Evolutionary conservation across 2,797 vertebrate species (phyloP).

Genomic region (Eidolon dupreanum): DNA sequence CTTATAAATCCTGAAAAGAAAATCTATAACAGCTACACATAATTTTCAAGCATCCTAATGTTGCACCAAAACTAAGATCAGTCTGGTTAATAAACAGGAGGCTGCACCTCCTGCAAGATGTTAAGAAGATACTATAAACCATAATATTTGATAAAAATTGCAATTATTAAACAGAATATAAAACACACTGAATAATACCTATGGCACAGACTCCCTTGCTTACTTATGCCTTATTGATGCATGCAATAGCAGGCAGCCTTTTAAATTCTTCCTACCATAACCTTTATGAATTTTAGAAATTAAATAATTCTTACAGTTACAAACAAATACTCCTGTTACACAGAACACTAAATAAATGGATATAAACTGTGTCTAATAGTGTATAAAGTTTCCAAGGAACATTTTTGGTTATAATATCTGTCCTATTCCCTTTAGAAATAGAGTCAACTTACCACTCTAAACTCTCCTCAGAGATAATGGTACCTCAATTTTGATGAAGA

Average conservation of each 20-base stretch:
- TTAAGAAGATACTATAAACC: not conserved
- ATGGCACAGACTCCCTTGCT: not conserved
- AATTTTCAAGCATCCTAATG: not conserved
- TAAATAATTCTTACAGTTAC: conserved; percentile 39
- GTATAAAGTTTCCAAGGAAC: not conserved
- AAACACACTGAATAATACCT: not conserved
- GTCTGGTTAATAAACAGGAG: not conserved
- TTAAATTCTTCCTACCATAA: not conserved
- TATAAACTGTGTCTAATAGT: not conserved
- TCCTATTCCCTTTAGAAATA: not conserved
- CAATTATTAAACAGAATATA: conserved; percentile 34
- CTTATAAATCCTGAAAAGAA: conserved; percentile 31
- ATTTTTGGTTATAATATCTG: not conserved
- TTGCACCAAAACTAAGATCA: not conserved
- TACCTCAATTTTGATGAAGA: conserved; percentile 7
- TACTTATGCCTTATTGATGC: not conserved
- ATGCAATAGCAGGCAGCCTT: not conserved
- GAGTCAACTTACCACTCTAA: not conserved
- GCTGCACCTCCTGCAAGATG: not conserved
- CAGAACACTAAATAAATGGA: not conserved
- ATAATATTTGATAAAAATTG: conserved; percentile 1
- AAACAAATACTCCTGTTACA: conserved; percentile 8
- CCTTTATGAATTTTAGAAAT: conserved; percentile 35
- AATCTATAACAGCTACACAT: not conserved
- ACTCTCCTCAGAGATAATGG: not conserved